A percentile compares a stretch with the other conserved stretches of the same genome.
These are phyloP conservation scores for Mythimna vitellina DNA, from an alignment of 2,888 invertebrate genomes.

Conservation along the genomic window DNA sequence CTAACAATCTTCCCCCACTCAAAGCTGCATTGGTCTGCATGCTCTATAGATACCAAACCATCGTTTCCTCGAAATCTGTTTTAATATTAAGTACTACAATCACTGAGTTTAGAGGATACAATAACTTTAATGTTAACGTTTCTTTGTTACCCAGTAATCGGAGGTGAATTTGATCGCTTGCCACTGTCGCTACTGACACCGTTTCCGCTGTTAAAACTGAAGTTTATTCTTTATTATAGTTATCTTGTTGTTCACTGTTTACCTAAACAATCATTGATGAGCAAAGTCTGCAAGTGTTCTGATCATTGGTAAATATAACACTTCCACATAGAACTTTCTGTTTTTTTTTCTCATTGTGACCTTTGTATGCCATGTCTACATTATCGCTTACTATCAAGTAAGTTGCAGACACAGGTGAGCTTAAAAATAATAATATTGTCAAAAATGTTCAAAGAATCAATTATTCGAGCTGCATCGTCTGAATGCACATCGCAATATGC, in stretches of 20 bases:
- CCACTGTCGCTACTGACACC: conserved; percentile 40
- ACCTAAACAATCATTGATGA: background rate
- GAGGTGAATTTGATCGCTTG: conserved; percentile 47
- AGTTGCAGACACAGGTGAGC: background rate
- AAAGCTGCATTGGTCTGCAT: background rate
- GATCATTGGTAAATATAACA: background rate
- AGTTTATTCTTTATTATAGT: conserved; percentile 42
- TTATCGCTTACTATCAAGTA: background rate
- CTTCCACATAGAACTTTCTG: background rate
- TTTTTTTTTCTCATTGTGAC: background rate
- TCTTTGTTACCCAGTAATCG: conserved; percentile 51
- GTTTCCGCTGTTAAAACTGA: conserved; percentile 50
- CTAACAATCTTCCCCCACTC: background rate
- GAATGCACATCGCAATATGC: too few relatives aligned
- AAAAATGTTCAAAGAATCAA: too few relatives aligned
- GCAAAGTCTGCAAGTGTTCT: background rate
- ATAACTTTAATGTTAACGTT: conserved; percentile 51
- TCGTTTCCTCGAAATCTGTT: background rate
- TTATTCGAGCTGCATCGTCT: too few relatives aligned
- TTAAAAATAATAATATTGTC: background rate
- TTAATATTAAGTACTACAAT: conserved; percentile 16
- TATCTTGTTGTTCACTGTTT: conserved; percentile 8
- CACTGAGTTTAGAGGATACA: conserved; percentile 24
- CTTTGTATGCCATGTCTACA: background rate
- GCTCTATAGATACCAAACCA: background rate